Evolutionary conservation across 1,140 invertebrate genomes (phyloP).

Genomic region (Orius insidiosus): DNA sequence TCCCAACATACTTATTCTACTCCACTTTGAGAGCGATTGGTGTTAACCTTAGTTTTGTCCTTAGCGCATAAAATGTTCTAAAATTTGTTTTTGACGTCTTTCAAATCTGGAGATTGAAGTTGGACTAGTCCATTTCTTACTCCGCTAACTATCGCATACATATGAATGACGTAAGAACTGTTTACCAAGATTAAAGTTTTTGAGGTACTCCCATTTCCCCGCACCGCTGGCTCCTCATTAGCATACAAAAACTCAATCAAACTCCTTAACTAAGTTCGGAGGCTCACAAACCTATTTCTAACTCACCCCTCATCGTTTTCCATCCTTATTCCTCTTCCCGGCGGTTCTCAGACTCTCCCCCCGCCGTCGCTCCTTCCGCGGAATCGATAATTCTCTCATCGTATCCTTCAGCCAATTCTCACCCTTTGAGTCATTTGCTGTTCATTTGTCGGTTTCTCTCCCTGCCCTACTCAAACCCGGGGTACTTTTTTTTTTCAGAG

Average conservation of each 20-base stretch:
- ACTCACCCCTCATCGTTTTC: not conserved
- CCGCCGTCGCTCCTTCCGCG: not conserved
- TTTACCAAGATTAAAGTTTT: slow-evolving; percentile 6
- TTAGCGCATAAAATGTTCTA: no score
- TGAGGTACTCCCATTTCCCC: slow-evolving; percentile 1
- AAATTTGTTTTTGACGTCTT: no score
- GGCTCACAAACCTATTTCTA: slow-evolving; percentile 8
- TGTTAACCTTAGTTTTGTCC: no score
- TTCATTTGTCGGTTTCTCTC: not conserved
- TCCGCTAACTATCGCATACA: not conserved
- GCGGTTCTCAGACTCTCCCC: not conserved
- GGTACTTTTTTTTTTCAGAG: no score
- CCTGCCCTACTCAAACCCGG: not conserved
- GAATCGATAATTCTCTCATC: slow-evolving; percentile 8
- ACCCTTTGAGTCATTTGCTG: slow-evolving; percentile 7
- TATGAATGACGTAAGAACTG: slow-evolving; percentile 3
- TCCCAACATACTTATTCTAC: no score
- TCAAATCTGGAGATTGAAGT: no score
- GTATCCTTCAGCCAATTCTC: slow-evolving; percentile 7
- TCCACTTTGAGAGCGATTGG: no score
- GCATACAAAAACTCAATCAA: slow-evolving; percentile 9
- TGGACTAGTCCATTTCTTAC: no score
- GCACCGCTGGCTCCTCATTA: not conserved
- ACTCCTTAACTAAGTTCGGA: slow-evolving; percentile 7
- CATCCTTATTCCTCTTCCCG: not conserved